These are phyloP conservation scores for Tenebrosternarchus preto DNA, from an alignment of 2,113 vertebrate species.

Conservation along the genomic window DNA sequence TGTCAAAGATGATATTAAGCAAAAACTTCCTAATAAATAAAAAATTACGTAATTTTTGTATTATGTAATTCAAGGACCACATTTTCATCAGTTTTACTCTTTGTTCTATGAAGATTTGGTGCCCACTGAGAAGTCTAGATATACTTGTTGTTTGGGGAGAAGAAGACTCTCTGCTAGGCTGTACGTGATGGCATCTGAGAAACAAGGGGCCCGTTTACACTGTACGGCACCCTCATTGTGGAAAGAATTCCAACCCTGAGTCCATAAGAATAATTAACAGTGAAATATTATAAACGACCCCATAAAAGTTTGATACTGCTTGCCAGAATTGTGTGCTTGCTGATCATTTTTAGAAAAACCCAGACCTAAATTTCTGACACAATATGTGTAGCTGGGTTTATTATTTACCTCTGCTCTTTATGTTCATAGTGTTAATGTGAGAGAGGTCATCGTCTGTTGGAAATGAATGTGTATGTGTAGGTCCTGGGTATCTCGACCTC, in stretches of 20 bases:
- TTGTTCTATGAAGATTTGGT: conserved; percentile 2
- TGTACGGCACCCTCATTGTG: conserved; percentile 53
- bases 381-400: neutral
- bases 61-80: conserved; percentile 1
- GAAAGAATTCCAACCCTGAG: conserved; percentile 60
- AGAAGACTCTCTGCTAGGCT: conserved; percentile 51
- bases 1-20: neutral
- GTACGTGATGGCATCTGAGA: conserved; percentile 58
- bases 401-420: neutral
- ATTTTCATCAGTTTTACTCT: neutral
- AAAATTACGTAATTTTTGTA: neutral
- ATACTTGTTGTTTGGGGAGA: conserved; percentile 56
- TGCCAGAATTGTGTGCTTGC: conserved; percentile 56
- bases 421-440: conserved; percentile 29
- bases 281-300: conserved; percentile 70
- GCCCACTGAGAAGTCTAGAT: neutral
- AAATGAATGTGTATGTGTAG: conserved; percentile 44
- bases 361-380: conserved; percentile 10
- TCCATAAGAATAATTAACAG: conserved; percentile 65
- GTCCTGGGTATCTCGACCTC: conserved; percentile 49
- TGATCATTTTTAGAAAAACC: conserved; percentile 25
- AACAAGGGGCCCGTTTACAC: conserved; percentile 62
- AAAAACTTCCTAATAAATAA: neutral
- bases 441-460: conserved; percentile 19
- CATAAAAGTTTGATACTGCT: conserved; percentile 55